Conservation (phyloP, 2,888 invertebrate species). For the Drosophila hamatofila region DNA sequence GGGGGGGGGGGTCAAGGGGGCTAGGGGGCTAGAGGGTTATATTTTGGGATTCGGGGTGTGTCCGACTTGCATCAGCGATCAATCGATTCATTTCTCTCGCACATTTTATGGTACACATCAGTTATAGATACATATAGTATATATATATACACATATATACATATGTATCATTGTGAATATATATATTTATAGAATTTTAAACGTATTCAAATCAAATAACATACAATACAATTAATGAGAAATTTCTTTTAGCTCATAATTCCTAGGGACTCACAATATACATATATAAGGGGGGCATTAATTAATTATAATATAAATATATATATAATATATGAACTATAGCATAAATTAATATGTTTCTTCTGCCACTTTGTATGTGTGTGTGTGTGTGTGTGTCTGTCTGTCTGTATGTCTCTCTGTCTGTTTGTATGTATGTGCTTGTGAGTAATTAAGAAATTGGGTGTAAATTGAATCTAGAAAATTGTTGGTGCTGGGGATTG, state of each 20-base stretch:
- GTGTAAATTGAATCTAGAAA: not conserved
- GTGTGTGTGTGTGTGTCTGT: no score
- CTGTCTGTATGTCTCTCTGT: not conserved
- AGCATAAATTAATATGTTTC: slow-evolving; percentile 13
- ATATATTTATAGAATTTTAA: slow-evolving; percentile 46
- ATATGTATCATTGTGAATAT: slow-evolving; percentile 39
- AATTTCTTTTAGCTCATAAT: slow-evolving; percentile 40
- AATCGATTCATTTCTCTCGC: slow-evolving; percentile 32
- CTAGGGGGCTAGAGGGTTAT: no score
- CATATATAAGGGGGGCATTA: slow-evolving; percentile 43
- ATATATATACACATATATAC: slow-evolving; percentile 26
- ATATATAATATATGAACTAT: slow-evolving; percentile 19
- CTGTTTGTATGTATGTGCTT: not conserved
- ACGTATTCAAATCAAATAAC: slow-evolving; percentile 70
- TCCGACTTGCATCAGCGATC: not conserved
- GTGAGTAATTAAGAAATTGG: not conserved
- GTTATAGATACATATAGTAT: slow-evolving; percentile 15
- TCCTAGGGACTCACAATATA: slow-evolving; percentile 57
- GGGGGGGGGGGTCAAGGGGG: not conserved
- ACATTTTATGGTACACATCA: slow-evolving; percentile 58
- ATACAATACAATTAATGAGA: slow-evolving; percentile 62
- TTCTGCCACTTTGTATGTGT: not conserved
- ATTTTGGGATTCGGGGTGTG: not conserved
- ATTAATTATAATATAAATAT: slow-evolving; percentile 19
- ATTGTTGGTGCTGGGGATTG: not conserved